Evolutionary conservation across 1,140 invertebrate genomes (phyloP).

Genomic region (Papilio dardanus): DNA sequence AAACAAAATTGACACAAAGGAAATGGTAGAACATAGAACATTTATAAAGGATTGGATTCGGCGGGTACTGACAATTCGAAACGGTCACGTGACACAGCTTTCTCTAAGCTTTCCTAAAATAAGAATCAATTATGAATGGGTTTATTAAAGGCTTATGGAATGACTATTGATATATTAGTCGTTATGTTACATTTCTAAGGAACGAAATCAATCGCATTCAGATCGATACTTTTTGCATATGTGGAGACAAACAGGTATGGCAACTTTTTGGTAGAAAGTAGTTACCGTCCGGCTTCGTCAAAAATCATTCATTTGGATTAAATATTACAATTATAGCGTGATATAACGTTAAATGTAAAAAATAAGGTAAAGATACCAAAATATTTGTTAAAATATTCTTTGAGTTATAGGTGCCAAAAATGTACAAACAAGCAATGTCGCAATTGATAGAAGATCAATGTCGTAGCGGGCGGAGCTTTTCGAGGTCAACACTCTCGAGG

Average conservation of each 20-base stretch:
- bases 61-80: constrained; percentile 66
- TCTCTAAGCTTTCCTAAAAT: constrained; percentile 62
- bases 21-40: constrained; percentile 61
- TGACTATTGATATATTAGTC: constrained; percentile 28
- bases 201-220: constrained; percentile 36
- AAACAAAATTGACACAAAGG: constrained; percentile 63
- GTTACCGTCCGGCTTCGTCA: constrained; percentile 21
- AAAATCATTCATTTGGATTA: constrained; percentile 11
- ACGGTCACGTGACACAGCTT: constrained; percentile 70
- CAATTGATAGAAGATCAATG: constrained; percentile 52
- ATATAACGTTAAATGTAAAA: neutral
- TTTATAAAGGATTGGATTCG: constrained; percentile 43
- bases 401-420: constrained; percentile 26
- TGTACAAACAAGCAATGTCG: constrained; percentile 21
- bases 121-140: constrained; percentile 57
- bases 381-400: neutral
- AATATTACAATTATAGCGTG: neutral
- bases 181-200: constrained; percentile 35
- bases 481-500: constrained; percentile 46
- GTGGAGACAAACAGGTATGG: constrained; percentile 28
- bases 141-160: constrained; percentile 45
- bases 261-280: constrained; percentile 32
- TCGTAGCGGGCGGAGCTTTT: constrained; percentile 43
- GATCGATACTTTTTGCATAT: constrained; percentile 30
- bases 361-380: neutral